A percentile compares a stretch with the other conserved stretches of the same genome.
phyloP scores from a whole-genome alignment of 2,113 vertebrate genomes.

The Halichoerus grypus region DNA sequence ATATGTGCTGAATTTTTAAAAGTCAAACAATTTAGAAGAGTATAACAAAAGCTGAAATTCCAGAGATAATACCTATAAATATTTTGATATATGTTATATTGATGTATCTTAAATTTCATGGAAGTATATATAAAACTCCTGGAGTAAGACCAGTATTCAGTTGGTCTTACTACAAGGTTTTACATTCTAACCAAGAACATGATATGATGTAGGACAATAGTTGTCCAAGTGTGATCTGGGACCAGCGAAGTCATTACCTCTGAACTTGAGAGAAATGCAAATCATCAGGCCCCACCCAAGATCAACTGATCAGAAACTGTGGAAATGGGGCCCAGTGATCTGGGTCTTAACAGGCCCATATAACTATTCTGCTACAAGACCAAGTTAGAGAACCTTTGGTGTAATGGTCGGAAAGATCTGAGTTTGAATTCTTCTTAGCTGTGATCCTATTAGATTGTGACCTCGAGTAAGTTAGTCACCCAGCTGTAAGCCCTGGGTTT shows the following conservation, averaged over 20 bases:
- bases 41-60: slow-evolving; percentile 8
- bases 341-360: not conserved
- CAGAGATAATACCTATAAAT: slow-evolving; percentile 7
- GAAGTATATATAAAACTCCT: not conserved
- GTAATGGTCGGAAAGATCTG: not conserved
- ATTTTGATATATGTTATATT: slow-evolving; percentile 46
- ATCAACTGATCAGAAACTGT: not conserved
- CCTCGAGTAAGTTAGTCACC: not conserved
- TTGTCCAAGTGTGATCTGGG: not conserved
- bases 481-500: not conserved
- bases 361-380: not conserved
- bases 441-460: not conserved
- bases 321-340: not conserved
- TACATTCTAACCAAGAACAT: not conserved
- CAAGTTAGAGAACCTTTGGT: not conserved
- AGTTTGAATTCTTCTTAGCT: slow-evolving; percentile 1
- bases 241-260: not conserved
- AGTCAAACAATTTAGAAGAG: not conserved
- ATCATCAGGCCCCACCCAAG: not conserved
- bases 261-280: not conserved
- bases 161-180: not conserved
- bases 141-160: not conserved
- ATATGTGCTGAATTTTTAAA: not conserved
- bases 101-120: slow-evolving; percentile 51
- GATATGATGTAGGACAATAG: not conserved